These are phyloP conservation scores for Achlya flavicornis DNA, from an alignment of 2,888 invertebrate genomes.

Conservation along the genomic window DNA sequence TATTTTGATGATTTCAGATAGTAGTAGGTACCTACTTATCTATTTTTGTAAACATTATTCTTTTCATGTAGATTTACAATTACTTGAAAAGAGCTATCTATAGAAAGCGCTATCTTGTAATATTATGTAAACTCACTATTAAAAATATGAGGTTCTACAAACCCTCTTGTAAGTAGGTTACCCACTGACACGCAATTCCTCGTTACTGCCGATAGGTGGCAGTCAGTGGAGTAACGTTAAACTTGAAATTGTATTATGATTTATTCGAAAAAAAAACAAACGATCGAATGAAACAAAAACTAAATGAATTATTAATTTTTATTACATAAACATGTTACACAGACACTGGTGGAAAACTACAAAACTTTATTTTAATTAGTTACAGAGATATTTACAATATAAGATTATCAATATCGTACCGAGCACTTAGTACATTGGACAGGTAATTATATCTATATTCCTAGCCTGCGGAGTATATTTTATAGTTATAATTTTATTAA, in stretches of 20 bases:
- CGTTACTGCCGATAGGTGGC: neutral
- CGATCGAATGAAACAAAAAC: slow-evolving; percentile 27
- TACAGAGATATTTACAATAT: slow-evolving; percentile 69
- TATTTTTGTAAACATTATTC: neutral
- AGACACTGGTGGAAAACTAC: slow-evolving; percentile 79
- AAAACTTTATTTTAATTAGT: slow-evolving; percentile 61
- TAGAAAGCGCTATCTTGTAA: neutral
- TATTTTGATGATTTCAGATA: neutral
- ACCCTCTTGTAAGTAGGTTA: neutral
- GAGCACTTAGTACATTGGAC: neutral
- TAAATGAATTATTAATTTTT: slow-evolving; percentile 64
- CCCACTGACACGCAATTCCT: neutral
- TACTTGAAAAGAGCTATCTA: no score
- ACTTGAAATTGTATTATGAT: no score
- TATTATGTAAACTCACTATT: neutral
- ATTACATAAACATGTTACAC: slow-evolving; percentile 74
- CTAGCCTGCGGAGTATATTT: neutral
- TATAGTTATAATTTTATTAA: neutral
- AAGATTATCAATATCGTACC: slow-evolving; percentile 11
- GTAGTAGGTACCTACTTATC: neutral
- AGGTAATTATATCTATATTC: neutral
- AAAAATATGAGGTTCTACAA: neutral
- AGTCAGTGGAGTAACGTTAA: no score
- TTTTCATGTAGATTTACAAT: neutral
- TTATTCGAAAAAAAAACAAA: no score